Conservation (phyloP, 2,888 invertebrate genomes). For the Amiota communis region DNA sequence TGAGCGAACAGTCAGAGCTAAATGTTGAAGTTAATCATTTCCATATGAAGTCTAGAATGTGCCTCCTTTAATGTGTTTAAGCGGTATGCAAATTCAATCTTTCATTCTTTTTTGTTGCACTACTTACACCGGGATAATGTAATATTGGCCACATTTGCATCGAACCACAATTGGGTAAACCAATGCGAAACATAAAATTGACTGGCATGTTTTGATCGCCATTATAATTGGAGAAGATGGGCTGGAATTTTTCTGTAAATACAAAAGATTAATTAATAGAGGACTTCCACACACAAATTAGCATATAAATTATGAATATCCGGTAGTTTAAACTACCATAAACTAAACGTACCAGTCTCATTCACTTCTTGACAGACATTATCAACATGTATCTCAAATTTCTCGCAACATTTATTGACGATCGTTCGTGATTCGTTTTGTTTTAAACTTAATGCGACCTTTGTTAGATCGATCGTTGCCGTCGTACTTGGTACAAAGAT, state of each 20-base stretch:
- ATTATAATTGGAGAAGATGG: slow-evolving; percentile 79
- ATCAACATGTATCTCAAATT: slow-evolving; percentile 81
- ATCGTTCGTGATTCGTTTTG: slow-evolving; percentile 64
- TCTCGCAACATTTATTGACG: slow-evolving; percentile 87
- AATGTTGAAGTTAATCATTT: too few relatives aligned
- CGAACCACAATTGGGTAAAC: slow-evolving; percentile 81
- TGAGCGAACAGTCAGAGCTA: too few relatives aligned
- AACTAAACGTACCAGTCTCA: slow-evolving; percentile 75
- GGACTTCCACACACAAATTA: too few relatives aligned
- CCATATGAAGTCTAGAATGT: too few relatives aligned
- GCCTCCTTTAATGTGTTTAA: too few relatives aligned
- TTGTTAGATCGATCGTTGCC: too few relatives aligned
- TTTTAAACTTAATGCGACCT: too few relatives aligned
- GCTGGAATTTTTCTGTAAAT: slow-evolving; percentile 73
- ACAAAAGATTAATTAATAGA: slow-evolving; percentile 15
- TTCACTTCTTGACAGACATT: slow-evolving; percentile 78
- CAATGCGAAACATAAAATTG: slow-evolving; percentile 77
- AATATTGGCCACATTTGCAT: slow-evolving; percentile 81
- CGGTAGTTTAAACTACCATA: slow-evolving; percentile 2
- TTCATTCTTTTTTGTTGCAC: background rate
- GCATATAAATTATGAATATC: too few relatives aligned
- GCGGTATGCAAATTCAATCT: too few relatives aligned
- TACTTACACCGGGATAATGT: slow-evolving; percentile 73
- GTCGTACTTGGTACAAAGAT: too few relatives aligned
- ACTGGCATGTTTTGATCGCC: slow-evolving; percentile 76